Evolutionary conservation across 2,888 invertebrate genomes (phyloP), one percentile per base, ranked within the genome.

Genomic region (Drosophila dives): DNA sequence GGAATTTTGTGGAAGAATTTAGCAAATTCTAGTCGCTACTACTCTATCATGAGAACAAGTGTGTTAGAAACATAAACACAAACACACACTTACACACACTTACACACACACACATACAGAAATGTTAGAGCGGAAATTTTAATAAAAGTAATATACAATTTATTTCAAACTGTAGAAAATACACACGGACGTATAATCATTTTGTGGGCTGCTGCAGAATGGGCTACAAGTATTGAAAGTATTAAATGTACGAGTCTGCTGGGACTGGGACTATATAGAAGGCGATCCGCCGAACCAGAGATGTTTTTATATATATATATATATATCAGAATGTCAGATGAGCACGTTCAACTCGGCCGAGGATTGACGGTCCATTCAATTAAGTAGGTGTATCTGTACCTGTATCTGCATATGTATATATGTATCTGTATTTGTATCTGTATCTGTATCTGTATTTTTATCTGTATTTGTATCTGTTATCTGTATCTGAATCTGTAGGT

Each of bases 81-180:
- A 42, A 69, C 42, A 64, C 55, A 63, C 65, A 38, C 40, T 6
- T 29, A 69, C 45, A 66, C 38, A 62, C 55, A 56, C 64, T 66
- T 45, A 55, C 29, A 65, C 49, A 53, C 17, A n/a, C 20, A 56
- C 6, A 61, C 32, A 53, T 23, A 63, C 42, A 51, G 48, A 70
- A 65, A 77, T 77, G 83, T 50, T 86, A 80, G 78, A 86, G 86
- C 86, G 86, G 86, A 86, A 89, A 86, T 89, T 89, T 86, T 85
- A 86, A 86, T 86, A 83, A 86, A 86, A 86, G 86, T 85, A 75
- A 86, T 86, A 83, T 81, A 86, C 72, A 86, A 86, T 89, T 86
- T 87, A 86, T 89, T 83, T 89, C 80, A 86, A 86, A 89, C 86
- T 76, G 66, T 67, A 55, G 71, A 77, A 72, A 74, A 76, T 55